Conservation (phyloP, 2,113 vertebrate genomes). For the Rhabdomys dilectus region DNA sequence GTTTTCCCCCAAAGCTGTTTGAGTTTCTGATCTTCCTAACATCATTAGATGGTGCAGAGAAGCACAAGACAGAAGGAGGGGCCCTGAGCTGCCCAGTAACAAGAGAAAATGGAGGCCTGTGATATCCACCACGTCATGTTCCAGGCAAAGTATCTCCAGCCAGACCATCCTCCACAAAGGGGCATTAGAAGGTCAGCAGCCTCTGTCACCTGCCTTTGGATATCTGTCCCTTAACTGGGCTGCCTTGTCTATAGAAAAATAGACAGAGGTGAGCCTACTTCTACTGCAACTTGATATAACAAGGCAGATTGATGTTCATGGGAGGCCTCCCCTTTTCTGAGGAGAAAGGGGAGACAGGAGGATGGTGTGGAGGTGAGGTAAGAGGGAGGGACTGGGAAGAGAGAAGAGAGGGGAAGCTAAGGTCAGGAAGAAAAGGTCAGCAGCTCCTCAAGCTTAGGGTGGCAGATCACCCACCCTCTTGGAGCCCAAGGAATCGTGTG, state of each 20-base stretch:
- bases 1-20: neutral
- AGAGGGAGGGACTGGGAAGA: too few relatives aligned
- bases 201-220: too few relatives aligned
- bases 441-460: neutral
- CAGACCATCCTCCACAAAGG: neutral
- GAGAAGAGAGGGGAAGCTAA: too few relatives aligned
- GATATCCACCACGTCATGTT: neutral
- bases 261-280: too few relatives aligned
- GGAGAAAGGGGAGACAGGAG: too few relatives aligned
- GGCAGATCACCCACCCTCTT: neutral
- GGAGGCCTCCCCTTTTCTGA: too few relatives aligned
- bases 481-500: neutral
- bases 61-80: neutral
- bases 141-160: neutral
- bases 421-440: neutral
- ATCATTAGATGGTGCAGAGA: neutral
- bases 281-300: too few relatives aligned
- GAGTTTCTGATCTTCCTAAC: constrained; percentile 2
- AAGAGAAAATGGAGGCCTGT: constrained; percentile 24
- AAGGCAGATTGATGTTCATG: too few relatives aligned
- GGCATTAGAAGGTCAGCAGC: neutral
- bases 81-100: neutral
- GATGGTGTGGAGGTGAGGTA: too few relatives aligned
- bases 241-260: too few relatives aligned
- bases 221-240: too few relatives aligned